A percentile compares a stretch with the other conserved stretches of the same genome.
These are phyloP conservation scores for Oryzias curvinotus DNA, from an alignment of 2,113 vertebrate genomes.

Conservation along the genomic window DNA sequence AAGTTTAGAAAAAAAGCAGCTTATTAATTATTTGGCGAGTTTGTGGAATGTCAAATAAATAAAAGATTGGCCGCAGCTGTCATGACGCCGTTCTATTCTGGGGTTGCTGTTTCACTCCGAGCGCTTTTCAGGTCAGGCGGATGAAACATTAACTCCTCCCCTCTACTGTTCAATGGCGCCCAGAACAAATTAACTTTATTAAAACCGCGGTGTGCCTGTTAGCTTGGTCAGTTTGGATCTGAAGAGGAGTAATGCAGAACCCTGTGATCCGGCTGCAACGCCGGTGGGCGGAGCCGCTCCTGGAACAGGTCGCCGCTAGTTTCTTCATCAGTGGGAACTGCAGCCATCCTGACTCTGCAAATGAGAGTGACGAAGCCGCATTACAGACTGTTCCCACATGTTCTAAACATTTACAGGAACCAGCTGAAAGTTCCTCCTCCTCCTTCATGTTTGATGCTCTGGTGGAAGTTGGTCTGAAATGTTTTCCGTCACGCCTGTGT, in stretches of 20 bases:
- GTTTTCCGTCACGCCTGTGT: conserved; percentile 56
- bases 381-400: conserved; percentile 72
- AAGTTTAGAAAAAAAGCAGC: no score
- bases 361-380: conserved; percentile 55
- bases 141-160: conserved; percentile 55
- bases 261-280: conserved; percentile 37
- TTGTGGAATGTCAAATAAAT: no score
- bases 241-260: conserved; percentile 48
- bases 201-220: no score
- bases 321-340: conserved; percentile 49
- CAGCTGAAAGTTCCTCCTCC: conserved; percentile 63
- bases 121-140: conserved; percentile 23
- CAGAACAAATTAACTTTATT: conserved; percentile 48
- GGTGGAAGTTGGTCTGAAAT: conserved; percentile 42
- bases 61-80: conserved; percentile 16
- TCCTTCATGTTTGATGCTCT: conserved; percentile 61
- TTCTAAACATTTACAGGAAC: conserved; percentile 58
- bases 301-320: conserved; percentile 35
- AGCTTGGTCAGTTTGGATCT: conserved; percentile 14
- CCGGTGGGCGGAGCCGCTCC: conserved; percentile 17
- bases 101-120: conserved; percentile 2
- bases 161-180: conserved; percentile 12
- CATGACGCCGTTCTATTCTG: background rate
- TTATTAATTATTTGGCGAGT: no score
- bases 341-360: conserved; percentile 18